Base-by-base conservation (phyloP, 2,888 invertebrate genomes). In the Ceratothoa steindachneri region DNA sequence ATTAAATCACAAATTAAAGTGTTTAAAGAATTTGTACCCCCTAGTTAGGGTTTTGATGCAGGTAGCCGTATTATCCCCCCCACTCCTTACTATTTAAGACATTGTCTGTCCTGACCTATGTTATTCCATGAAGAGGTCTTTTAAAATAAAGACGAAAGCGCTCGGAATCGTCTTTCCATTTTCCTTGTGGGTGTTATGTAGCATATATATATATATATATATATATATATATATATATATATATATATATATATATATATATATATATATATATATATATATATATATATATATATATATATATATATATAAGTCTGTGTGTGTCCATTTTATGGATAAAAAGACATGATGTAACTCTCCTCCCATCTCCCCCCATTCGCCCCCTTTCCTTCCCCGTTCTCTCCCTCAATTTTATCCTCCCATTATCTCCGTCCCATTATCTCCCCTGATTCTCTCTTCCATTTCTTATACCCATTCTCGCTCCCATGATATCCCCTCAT, bases 141-240 rank as follows among this genome's bases (percentile, higher is more conserved):
- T n/a, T n/a, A n/a, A n/a, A n/a, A n/a, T n/a, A n/a, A n/a, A n/a
- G n/a, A n/a, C n/a, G n/a, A n/a, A n/a, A n/a, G n/a, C n/a, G n/a
- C n/a, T n/a, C n/a, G n/a, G n/a, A n/a, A n/a, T n/a, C n/a, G n/a
- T n/a, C n/a, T n/a, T n/a, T n/a, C n/a, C n/a, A n/a, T n/a, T n/a
- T n/a, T n/a, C n/a, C n/a, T n/a, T n/a, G n/a, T n/a, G n/a, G n/a
- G n/a, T n/a, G n/a, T n/a, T n/a, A n/a, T n/a, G n/a, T n/a, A n/a
- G n/a, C n/a, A n/a, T n/a, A n/a, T n/a, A n/a, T 41, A 67, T 30
- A 67, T 41, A 67, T 41, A 67, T 41, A 67, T 30, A 41, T 67
- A 67, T 41, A 67, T 41, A 67, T 31, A 30, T 67, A 30, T 67
- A 30, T 67, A 30, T 31, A 30, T 67, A 30, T 67, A 30, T 67